Conservation (phyloP, 2,113 vertebrate species). For the Triplophysa tibetana region DNA sequence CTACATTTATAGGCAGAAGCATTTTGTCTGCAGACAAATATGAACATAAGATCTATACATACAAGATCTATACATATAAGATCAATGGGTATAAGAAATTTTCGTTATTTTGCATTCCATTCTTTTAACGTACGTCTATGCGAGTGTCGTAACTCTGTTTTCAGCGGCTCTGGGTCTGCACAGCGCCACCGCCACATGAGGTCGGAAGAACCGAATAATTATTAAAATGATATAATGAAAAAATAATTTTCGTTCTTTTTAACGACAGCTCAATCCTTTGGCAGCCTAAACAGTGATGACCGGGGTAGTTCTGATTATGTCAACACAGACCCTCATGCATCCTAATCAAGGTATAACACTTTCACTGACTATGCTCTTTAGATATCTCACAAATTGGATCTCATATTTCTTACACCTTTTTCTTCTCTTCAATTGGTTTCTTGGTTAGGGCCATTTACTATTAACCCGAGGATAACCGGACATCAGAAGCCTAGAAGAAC, state of each 20-base stretch:
- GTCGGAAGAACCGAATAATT: no score
- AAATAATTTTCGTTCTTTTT: background rate
- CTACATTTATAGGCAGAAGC: no score
- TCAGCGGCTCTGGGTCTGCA: no score
- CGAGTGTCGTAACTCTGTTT: no score
- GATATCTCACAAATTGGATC: background rate
- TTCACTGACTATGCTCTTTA: background rate
- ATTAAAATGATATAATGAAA: no score
- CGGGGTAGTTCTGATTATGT: constrained; percentile 47
- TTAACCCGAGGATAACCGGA: background rate
- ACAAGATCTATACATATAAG: no score
- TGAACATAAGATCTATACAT: no score
- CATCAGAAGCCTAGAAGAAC: background rate
- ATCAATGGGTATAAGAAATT: no score
- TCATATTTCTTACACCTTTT: background rate
- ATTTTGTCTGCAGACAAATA: no score
- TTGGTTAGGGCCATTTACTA: background rate
- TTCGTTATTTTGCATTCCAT: no score
- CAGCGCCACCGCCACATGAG: no score
- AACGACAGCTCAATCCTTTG: constrained; percentile 20
- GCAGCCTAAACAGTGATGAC: constrained; percentile 44
- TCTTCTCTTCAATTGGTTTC: background rate
- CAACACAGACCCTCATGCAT: constrained; percentile 21
- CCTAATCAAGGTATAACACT: constrained; percentile 6
- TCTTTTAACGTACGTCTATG: no score